Evolutionary conservation across 2,797 vertebrate species (phyloP).

Genomic region (Poliocrania exsul): DNA sequence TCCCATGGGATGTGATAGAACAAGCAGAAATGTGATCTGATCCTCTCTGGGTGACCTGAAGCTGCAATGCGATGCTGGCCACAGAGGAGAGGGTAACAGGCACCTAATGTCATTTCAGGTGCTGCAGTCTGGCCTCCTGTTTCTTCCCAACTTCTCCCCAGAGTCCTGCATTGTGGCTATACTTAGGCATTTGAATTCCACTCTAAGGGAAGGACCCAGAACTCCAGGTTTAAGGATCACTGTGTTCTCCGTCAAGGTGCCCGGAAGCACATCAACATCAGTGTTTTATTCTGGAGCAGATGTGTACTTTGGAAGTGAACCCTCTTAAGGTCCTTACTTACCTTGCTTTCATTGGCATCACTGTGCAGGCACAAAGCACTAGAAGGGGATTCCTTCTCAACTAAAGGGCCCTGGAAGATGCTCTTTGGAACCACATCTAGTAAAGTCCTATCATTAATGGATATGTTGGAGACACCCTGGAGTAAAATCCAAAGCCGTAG

Average conservation of each 20-base stretch:
- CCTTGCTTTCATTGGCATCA: fast-evolving
- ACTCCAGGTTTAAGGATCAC: not conserved
- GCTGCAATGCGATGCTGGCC: not conserved
- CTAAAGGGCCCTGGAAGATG: not conserved
- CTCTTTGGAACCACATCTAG: not conserved
- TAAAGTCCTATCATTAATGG: not conserved
- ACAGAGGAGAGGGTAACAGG: not conserved
- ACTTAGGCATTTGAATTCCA: not conserved
- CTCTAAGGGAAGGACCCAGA: not conserved
- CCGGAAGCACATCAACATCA: fast-evolving
- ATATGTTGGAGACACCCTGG: not conserved
- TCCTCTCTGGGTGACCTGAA: not conserved
- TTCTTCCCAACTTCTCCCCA: not conserved
- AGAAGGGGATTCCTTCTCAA: not conserved
- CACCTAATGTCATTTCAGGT: not conserved
- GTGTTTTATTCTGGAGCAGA: not conserved
- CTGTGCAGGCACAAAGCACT: not conserved
- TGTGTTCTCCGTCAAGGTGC: not conserved
- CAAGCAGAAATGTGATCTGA: not conserved
- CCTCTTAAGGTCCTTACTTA: not conserved
- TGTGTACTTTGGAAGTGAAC: not conserved
- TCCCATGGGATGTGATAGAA: fast-evolving
- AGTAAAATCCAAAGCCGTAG: not conserved
- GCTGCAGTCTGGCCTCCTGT: not conserved
- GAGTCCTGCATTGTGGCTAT: fast-evolving